Evolutionary conservation across 2,797 vertebrate genomes (phyloP), one percentile per base, ranked within the genome.

Genomic region (Ceryle rudis): DNA sequence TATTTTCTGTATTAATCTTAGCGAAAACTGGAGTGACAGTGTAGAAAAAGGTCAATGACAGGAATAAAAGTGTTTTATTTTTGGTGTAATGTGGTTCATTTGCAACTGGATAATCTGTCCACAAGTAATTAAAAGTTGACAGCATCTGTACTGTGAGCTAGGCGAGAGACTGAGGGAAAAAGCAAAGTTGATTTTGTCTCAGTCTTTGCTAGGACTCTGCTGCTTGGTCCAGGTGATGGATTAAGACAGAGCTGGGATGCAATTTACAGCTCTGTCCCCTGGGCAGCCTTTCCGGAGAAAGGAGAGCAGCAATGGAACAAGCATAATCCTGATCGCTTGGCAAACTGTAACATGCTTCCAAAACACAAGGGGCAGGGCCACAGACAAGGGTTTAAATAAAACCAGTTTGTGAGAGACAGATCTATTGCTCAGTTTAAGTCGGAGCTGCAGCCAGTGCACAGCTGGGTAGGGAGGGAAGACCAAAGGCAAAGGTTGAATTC

Each of bases 201-300:
- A 58, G 44, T 37, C 33, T 81, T 64, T 49, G 22, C 35, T 71
- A 41, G 55, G 69, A 57, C 25, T 90, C 31, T 71, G 49, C 81
- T 82, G 55, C 71, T 75, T 46, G 72, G 67, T 62, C 49, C 90
- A 72, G 74, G 78, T 91, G 97, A 97, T 89, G 94, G 89, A 95
- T 97, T 85, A 85, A 94, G 94, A 89, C 0, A 8, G 84, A 92
- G 64, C 78, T 83, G 77, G 62, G 49, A 81, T 81, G 61, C 72
- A 93, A 74, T 95, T 95, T 94, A 93, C 90, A 95, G 81, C 94
- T 77, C 54, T 78, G 83, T 94, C 86, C 92, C 92, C 69, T 37
- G 81, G 93, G 91, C 74, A 82, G 93, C 64, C 82, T 87, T 89
- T 69, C 61, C 6, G 5, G 57, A 86, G 86, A n/a, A 85, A 74